A percentile compares a stretch with the other conserved stretches of the same genome.
phyloP scores from a whole-genome alignment of 2,797 vertebrate species.

The Petrocephalus sullivani region DNA sequence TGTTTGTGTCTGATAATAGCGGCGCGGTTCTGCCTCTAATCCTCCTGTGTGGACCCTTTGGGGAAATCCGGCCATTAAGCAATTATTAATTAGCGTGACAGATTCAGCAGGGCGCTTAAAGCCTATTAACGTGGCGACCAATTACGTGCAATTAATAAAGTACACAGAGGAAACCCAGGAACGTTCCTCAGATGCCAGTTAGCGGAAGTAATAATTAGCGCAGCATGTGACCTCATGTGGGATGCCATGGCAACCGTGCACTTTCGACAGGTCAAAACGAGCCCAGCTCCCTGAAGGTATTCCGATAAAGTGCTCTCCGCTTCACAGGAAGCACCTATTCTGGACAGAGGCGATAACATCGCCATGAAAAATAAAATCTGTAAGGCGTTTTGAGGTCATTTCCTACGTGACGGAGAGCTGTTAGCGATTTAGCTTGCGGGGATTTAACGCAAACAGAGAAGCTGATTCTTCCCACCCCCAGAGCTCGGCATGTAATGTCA shows the following conservation, averaged over 20 bases:
- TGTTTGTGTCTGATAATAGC: neutral
- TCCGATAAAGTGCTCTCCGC: neutral
- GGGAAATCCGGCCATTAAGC: conserved; percentile 14
- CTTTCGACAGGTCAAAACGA: neutral
- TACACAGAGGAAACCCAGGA: neutral
- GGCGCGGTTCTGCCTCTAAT: neutral
- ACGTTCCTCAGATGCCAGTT: neutral
- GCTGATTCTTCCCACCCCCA: neutral
- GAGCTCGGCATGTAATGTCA: neutral
- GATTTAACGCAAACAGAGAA: neutral
- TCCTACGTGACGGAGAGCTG: neutral
- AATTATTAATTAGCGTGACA: conserved; percentile 18
- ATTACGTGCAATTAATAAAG: conserved; percentile 20
- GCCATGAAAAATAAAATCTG: neutral
- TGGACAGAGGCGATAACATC: neutral
- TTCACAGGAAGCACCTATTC: neutral
- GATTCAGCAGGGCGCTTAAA: conserved; percentile 17
- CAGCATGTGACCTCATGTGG: neutral
- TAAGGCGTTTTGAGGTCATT: neutral
- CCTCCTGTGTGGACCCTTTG: neutral
- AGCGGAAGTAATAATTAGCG: conserved; percentile 4
- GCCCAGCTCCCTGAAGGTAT: neutral
- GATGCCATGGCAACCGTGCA: neutral
- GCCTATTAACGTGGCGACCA: conserved; percentile 20
- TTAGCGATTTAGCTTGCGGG: neutral